A percentile compares a stretch with the other conserved stretches of the same genome.
Conservation (phyloP, 2,888 invertebrate genomes). For the Lasioglossum pauxillum region DNA sequence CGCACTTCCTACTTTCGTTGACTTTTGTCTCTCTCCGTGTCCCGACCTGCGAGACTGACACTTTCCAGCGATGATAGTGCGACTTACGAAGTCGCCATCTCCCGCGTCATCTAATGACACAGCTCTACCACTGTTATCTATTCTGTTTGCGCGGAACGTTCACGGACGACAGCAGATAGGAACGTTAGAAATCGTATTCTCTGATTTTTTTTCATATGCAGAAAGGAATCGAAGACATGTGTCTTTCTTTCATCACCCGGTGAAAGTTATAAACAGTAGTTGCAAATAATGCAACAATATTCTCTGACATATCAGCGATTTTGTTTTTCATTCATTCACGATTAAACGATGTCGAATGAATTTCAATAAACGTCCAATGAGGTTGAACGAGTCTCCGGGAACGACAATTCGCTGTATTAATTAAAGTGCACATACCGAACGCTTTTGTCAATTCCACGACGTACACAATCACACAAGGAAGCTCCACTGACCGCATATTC, state of each 20-base stretch:
- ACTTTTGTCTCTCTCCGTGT: background rate
- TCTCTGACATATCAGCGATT: too few relatives aligned
- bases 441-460: background rate
- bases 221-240: background rate
- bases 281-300: too few relatives aligned
- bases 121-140: background rate
- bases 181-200: background rate
- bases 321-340: too few relatives aligned
- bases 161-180: background rate
- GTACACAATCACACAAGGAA: conserved; percentile 1
- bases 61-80: conserved; percentile 26
- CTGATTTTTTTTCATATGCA: background rate
- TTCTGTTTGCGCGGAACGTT: background rate
- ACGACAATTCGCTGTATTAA: background rate
- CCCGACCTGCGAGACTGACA: background rate
- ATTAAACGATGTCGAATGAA: too few relatives aligned
- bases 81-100: background rate
- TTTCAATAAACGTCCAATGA: too few relatives aligned
- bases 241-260: background rate
- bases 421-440: background rate
- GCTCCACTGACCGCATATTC: conserved; percentile 32
- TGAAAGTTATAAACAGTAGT: background rate
- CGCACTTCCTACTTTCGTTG: conserved; percentile 54
- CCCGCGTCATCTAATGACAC: background rate
- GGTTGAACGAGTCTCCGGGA: background rate